A percentile compares a stretch with the other conserved stretches of the same genome.
Evolutionary conservation across 2,888 invertebrate genomes (phyloP).

Genomic region (Melanostoma scalare): DNA sequence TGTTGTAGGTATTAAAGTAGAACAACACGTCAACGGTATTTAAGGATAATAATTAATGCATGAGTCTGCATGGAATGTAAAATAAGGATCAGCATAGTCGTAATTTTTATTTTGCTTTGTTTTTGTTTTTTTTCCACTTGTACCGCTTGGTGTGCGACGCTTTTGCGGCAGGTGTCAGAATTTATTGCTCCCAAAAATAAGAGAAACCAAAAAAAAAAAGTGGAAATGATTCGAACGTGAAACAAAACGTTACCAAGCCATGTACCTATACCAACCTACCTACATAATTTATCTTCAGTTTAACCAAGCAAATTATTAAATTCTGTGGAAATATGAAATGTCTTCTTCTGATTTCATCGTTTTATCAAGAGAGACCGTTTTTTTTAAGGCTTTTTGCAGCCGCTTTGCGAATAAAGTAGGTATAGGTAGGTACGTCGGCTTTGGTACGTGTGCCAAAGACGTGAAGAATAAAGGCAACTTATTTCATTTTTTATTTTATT

Average conservation of each 20-base stretch:
- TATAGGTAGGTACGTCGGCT: not conserved
- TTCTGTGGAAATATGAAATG: constrained; percentile 67
- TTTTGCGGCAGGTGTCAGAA: constrained; percentile 26
- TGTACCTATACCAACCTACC: too few species aligned
- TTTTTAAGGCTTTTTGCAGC: not conserved
- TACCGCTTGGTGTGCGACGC: not conserved
- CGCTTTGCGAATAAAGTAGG: not conserved
- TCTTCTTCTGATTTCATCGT: constrained; percentile 43
- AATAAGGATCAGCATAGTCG: constrained; percentile 28
- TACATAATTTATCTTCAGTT: constrained; percentile 31
- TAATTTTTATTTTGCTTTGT: constrained; percentile 4
- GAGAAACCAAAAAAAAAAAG: not conserved
- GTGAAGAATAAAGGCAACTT: constrained; percentile 25
- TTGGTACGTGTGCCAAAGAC: constrained; percentile 5
- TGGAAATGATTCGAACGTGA: constrained; percentile 56
- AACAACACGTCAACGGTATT: constrained; percentile 58
- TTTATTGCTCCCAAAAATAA: constrained; percentile 63
- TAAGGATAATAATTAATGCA: constrained; percentile 58
- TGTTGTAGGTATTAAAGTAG: constrained; percentile 39
- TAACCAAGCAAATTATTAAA: constrained; percentile 69
- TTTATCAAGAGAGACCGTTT: constrained; percentile 32
- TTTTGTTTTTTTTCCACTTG: too few species aligned
- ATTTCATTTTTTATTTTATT: constrained; percentile 29
- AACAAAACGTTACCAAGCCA: constrained; percentile 31
- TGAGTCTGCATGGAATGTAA: constrained; percentile 21